These are phyloP conservation scores for Emmelina monodactyla DNA, from an alignment of 2,888 invertebrate genomes.

Conservation along the genomic window DNA sequence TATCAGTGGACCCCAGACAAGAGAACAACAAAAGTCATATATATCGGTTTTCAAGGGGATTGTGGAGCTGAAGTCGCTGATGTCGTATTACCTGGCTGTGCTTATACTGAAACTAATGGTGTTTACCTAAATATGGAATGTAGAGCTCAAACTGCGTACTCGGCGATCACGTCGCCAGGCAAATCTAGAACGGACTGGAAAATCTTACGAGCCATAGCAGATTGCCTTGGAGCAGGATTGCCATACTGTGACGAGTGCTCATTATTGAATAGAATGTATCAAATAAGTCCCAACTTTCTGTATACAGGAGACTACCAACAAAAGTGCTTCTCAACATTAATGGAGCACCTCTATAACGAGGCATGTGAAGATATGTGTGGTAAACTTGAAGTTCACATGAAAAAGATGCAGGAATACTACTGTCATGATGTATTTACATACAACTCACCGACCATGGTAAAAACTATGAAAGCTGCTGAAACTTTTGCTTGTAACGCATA, in stretches of 20 bases:
- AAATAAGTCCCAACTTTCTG: conserved; percentile 45
- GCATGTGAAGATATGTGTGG: too few species aligned
- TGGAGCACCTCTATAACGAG: too few species aligned
- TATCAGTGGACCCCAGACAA: conserved; percentile 77
- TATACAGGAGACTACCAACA: conserved; percentile 29
- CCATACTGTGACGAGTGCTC: conserved; percentile 30
- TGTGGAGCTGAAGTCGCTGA: conserved; percentile 88
- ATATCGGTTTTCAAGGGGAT: conserved; percentile 95
- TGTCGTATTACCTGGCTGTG: conserved; percentile 91
- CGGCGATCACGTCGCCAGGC: conserved; percentile 91
- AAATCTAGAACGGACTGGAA: conserved; percentile 97
- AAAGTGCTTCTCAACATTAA: conserved; percentile 23
- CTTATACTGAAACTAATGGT: conserved; percentile 96
- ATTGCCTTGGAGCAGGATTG: conserved; percentile 31
- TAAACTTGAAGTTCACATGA: conserved; percentile 35
- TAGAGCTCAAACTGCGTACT: conserved; percentile 85
- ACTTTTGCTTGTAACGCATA: conserved; percentile 19
- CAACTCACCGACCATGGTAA: conserved; percentile 47
- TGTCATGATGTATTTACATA: conserved; percentile 44
- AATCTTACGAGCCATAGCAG: conserved; percentile 71
- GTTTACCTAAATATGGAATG: conserved; percentile 97
- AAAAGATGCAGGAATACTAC: conserved; percentile 36
- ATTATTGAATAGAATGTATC: conserved; percentile 29
- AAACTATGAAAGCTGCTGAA: conserved; percentile 32
- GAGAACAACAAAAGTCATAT: conserved; percentile 86